Conservation (phyloP, 2,113 vertebrate species). For the Recurvirostra avosetta region DNA sequence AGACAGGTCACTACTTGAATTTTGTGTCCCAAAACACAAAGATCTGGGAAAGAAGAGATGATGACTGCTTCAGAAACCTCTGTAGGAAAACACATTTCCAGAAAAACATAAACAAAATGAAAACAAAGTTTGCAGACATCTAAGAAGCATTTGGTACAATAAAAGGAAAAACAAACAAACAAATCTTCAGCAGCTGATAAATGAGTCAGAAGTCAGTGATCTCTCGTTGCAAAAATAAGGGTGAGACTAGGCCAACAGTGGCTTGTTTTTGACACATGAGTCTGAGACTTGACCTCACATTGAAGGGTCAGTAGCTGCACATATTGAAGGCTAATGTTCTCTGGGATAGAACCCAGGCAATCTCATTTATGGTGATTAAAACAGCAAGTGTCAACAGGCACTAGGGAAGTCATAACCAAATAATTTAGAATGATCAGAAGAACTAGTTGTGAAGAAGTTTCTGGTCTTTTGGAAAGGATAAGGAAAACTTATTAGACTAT, state of each 20-base stretch:
- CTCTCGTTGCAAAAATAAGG: conserved; percentile 25
- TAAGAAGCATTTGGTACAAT: background rate
- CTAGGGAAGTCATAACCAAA: background rate
- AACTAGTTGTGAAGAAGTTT: background rate
- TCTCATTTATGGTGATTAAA: background rate
- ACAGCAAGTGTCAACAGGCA: background rate
- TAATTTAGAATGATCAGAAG: background rate
- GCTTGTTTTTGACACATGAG: background rate
- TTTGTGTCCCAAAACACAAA: background rate
- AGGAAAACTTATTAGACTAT: background rate
- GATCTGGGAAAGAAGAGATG: background rate
- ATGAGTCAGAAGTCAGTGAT: conserved; percentile 29
- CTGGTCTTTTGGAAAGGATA: background rate
- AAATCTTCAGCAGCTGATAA: conserved; percentile 38
- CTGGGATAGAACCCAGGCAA: background rate
- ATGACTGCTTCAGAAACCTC: background rate
- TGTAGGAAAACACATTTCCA: background rate
- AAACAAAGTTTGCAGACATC: conserved; percentile 16
- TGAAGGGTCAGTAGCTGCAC: background rate
- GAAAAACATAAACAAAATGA: conserved; percentile 15
- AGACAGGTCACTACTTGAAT: background rate
- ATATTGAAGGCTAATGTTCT: background rate
- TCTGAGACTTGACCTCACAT: background rate
- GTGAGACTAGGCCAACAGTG: background rate
- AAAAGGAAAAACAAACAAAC: conserved; percentile 33